A percentile compares a stretch with the other conserved stretches of the same genome.
Conservation (phyloP, 2,888 invertebrate species). For the Melieria omissa region DNA sequence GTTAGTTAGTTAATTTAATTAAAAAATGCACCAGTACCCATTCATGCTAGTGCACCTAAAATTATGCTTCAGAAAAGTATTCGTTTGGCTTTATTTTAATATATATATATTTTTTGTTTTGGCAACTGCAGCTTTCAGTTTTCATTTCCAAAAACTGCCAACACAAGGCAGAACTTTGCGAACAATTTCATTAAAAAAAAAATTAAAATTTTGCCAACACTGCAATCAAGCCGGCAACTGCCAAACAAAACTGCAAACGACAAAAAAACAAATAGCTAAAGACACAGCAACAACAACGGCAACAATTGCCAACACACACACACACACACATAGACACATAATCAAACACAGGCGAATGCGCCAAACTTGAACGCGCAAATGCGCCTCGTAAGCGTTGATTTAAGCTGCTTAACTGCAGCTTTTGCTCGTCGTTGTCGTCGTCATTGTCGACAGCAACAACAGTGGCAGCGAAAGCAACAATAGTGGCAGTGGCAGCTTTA, state of each 20-base stretch:
- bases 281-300: slow-evolving; percentile 8
- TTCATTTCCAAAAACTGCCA: too few relatives aligned
- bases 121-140: background rate
- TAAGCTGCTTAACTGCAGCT: slow-evolving; percentile 29
- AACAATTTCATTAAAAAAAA: too few relatives aligned
- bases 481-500: background rate
- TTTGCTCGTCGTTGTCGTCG: background rate
- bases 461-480: background rate
- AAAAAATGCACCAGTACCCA: too few relatives aligned
- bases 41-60: too few relatives aligned
- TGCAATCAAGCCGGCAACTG: too few relatives aligned
- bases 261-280: background rate
- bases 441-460: background rate
- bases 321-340: background rate
- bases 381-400: slow-evolving; percentile 21
- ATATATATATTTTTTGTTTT: background rate
- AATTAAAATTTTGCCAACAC: too few relatives aligned
- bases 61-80: too few relatives aligned
- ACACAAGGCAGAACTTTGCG: too few relatives aligned
- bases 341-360: too few relatives aligned
- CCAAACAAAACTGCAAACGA: background rate
- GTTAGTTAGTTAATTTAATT: too few relatives aligned
- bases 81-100: too few relatives aligned
- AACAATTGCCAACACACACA: slow-evolving; percentile 2
- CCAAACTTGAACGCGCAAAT: background rate